Percentiles rank a stretch among this genome's conserved stretches.
These are phyloP conservation scores for Drosophila paranaensis DNA, from an alignment of 2,888 invertebrate species.

Conservation along the genomic window DNA sequence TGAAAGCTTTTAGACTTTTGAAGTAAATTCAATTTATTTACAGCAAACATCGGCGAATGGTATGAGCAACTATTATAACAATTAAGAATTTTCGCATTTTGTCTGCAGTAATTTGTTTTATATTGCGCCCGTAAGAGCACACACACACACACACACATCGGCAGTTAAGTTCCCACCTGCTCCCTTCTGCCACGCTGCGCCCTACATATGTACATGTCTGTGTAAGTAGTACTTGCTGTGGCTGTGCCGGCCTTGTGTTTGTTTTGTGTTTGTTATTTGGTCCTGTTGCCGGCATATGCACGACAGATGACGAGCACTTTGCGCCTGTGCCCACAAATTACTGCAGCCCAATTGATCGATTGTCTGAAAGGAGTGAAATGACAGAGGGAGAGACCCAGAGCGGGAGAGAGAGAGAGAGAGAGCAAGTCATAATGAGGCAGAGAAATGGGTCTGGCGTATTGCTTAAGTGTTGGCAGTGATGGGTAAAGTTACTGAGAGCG, in stretches of 20 bases:
- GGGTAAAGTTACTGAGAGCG: slow-evolving; percentile 53
- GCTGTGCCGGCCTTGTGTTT: slow-evolving; percentile 9
- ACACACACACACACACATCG: slow-evolving; percentile 16
- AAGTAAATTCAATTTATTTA: neutral
- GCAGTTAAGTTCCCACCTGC: neutral
- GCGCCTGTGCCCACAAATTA: slow-evolving; percentile 75
- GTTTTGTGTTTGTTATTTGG: slow-evolving; percentile 34
- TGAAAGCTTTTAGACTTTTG: neutral
- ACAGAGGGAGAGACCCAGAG: neutral
- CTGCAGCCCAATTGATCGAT: slow-evolving; percentile 80
- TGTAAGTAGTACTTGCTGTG: slow-evolving; percentile 17
- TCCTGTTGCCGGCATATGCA: slow-evolving; percentile 47
- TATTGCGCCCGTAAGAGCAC: slow-evolving; percentile 18
- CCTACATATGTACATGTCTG: neutral
- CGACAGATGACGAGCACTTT: slow-evolving; percentile 69
- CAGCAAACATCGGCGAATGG: neutral
- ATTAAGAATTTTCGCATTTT: slow-evolving; percentile 8
- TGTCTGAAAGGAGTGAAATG: slow-evolving; percentile 55
- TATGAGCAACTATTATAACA: slow-evolving; percentile 6
- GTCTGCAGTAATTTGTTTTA: slow-evolving; percentile 34
- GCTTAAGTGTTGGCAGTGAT: slow-evolving; percentile 58
- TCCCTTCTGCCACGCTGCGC: neutral
- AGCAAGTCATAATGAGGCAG: neutral
- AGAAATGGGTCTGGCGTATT: slow-evolving; percentile 23
- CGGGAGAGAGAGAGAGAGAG: slow-evolving; percentile 6